Evolutionary conservation across 2,797 vertebrate species (phyloP).

Genomic region (Alcedo atthis): DNA sequence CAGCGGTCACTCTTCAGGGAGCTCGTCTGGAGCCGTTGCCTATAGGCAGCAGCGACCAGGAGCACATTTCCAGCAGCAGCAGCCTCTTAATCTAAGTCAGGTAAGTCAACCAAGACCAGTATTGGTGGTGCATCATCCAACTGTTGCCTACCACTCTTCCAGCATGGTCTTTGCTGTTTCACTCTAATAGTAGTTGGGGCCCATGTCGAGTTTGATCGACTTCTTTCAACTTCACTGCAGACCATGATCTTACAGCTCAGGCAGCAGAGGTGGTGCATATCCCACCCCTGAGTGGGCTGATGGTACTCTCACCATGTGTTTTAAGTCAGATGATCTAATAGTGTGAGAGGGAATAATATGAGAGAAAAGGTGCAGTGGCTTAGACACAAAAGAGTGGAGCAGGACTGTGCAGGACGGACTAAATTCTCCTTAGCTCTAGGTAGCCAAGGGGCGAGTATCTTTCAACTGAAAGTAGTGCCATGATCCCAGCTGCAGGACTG

Average conservation of each 20-base stretch:
- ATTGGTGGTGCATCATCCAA: neutral
- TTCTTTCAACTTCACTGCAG: neutral
- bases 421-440: neutral
- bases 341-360: neutral
- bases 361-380: neutral
- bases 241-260: neutral
- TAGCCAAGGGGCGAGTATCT: neutral
- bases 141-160: neutral
- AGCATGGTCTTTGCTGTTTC: neutral
- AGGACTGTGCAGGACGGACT: neutral
- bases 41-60: constrained; percentile 93
- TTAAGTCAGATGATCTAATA: neutral
- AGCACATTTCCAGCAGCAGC: constrained; percentile 96
- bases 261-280: neutral
- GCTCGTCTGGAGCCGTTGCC: constrained; percentile 82
- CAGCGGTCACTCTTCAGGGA: constrained; percentile 89
- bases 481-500: neutral
- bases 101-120: constrained; percentile 69
- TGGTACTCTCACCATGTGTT: fast-evolving
- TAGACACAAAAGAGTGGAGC: neutral
- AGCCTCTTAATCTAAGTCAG: constrained; percentile 99
- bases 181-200: neutral
- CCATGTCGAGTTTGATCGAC: fast-evolving
- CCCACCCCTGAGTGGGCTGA: neutral
- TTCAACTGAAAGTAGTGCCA: neutral